A percentile compares a stretch with the other conserved stretches of the same genome.
These are phyloP conservation scores for Andrena fulva DNA, from an alignment of 2,888 invertebrate species.

Conservation along the genomic window DNA sequence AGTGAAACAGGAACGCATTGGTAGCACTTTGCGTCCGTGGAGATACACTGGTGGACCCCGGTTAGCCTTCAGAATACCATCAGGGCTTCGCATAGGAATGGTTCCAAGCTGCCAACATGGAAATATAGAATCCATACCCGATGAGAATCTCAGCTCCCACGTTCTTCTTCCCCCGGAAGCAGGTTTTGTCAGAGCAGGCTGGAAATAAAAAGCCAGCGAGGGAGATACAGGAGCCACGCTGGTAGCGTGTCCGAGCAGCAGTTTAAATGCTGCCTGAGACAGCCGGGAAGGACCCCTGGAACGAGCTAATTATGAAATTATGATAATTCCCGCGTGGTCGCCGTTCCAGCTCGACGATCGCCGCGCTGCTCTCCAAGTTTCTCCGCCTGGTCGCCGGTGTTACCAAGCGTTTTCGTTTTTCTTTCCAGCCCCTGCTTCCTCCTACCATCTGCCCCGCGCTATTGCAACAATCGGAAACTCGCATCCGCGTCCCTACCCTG, in stretches of 20 bases:
- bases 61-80: neutral
- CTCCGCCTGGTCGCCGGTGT: conserved; percentile 47
- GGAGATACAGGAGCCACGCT: conserved; percentile 53
- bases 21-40: no score
- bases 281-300: conserved; percentile 78
- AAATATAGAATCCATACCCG: neutral
- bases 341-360: conserved; percentile 66
- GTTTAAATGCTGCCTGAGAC: conserved; percentile 75
- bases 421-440: neutral
- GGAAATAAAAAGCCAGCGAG: conserved; percentile 6
- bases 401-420: conserved; percentile 46
- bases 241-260: conserved; percentile 76
- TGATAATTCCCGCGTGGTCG: conserved; percentile 78
- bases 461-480: neutral
- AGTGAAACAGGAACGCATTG: no score
- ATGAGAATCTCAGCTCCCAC: conserved; percentile 18
- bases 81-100: neutral
- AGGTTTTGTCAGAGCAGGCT: neutral
- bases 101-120: neutral
- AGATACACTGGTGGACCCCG: no score
- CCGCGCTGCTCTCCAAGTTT: conserved; percentile 41
- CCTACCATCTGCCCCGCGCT: neutral
- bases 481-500: neutral
- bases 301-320: conserved; percentile 84
- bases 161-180: conserved; percentile 19